Conservation (phyloP, 2,113 vertebrate genomes). For the Urocolius indicus region DNA sequence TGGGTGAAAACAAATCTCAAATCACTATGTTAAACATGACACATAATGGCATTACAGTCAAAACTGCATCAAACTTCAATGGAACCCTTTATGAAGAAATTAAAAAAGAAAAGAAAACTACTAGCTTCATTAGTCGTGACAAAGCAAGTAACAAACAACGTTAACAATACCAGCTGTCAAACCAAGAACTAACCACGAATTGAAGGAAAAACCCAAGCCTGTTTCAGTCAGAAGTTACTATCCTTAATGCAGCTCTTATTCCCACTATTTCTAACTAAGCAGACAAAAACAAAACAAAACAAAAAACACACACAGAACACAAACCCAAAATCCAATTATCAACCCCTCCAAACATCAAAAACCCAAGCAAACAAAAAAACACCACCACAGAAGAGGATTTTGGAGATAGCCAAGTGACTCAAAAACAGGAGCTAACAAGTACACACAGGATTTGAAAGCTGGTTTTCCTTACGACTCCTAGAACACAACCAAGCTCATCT, state of each 20-base stretch:
- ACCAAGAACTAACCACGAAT: no score
- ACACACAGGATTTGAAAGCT: background rate
- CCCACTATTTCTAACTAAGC: background rate
- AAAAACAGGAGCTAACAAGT: background rate
- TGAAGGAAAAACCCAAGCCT: no score
- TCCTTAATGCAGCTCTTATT: background rate
- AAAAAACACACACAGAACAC: background rate
- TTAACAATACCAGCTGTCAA: no score
- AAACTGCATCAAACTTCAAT: conserved; percentile 3
- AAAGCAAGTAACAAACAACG: no score
- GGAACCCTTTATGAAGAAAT: conserved; percentile 16
- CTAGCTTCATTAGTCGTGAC: no score
- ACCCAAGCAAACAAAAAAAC: background rate
- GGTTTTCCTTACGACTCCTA: background rate
- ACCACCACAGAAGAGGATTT: background rate
- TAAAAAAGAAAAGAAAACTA: background rate
- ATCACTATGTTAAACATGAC: background rate
- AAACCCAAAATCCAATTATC: background rate
- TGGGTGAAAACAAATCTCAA: background rate
- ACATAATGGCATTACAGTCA: background rate
- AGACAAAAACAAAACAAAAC: background rate
- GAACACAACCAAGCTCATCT: background rate
- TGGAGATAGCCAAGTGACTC: background rate
- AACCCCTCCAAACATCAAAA: background rate
- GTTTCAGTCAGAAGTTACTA: background rate